A percentile compares a stretch with the other conserved stretches of the same genome.
phyloP scores from a whole-genome alignment of 2,797 vertebrate genomes.

The Scolopax bukidnonensis region DNA sequence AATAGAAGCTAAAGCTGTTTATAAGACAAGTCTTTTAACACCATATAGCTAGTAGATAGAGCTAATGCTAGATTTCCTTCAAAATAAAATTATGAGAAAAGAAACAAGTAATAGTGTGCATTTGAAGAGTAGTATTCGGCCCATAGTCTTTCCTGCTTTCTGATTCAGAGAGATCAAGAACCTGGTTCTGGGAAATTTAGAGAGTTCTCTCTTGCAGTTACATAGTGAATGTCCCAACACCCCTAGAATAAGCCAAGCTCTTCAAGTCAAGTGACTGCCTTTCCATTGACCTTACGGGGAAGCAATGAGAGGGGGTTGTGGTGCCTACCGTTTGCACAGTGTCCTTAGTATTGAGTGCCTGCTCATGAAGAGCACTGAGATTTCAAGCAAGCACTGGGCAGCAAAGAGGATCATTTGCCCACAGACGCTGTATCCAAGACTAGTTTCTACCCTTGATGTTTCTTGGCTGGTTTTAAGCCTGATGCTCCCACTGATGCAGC shows the following conservation, averaged over 20 bases:
- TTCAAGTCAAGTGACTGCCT: neutral
- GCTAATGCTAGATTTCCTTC: neutral
- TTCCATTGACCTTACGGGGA: neutral
- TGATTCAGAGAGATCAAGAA: neutral
- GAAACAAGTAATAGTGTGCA: neutral
- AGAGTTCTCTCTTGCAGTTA: neutral
- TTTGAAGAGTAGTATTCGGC: neutral
- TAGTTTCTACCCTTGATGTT: neutral
- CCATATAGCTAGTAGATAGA: neutral
- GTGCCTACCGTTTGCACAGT: neutral
- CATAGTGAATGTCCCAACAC: neutral
- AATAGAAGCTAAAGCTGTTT: constrained; percentile 1
- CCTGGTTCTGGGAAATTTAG: neutral
- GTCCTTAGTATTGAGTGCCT: neutral
- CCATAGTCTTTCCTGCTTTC: neutral
- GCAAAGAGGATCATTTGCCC: neutral
- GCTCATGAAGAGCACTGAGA: neutral
- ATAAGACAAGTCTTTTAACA: neutral
- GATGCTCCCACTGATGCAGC: neutral
- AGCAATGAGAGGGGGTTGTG: neutral
- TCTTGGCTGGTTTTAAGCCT: neutral
- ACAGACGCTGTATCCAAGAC: neutral
- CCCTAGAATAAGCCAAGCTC: neutral
- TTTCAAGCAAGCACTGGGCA: neutral
- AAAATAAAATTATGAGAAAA: neutral